phyloP scores from a whole-genome alignment of 2,797 vertebrate species.

The Nannoperca australis region DNA sequence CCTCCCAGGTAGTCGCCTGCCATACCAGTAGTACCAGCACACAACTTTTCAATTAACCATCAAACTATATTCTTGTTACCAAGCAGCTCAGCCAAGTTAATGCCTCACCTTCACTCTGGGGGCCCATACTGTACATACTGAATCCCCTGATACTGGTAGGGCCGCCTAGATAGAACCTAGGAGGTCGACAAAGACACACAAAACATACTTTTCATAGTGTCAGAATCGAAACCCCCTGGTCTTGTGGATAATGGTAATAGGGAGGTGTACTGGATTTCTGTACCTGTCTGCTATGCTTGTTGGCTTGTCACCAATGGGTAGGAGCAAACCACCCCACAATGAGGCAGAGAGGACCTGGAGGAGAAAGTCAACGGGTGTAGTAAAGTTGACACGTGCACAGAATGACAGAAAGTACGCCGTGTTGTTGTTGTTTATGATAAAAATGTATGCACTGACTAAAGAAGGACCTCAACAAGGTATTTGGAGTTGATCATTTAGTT shows the following conservation, averaged over 20 bases:
- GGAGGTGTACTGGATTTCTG: background rate
- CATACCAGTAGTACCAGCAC: slow-evolving; percentile 61
- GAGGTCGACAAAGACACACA: slow-evolving; percentile 26
- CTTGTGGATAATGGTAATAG: background rate
- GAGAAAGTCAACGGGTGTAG: background rate
- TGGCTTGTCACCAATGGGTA: slow-evolving; percentile 91
- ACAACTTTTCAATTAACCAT: slow-evolving; percentile 41
- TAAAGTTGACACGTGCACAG: background rate
- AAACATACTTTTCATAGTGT: background rate
- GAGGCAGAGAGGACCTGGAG: slow-evolving; percentile 92
- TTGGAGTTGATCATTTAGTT: background rate
- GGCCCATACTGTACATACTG: slow-evolving; percentile 99
- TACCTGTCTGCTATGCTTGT: slow-evolving; percentile 96
- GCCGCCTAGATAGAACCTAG: slow-evolving; percentile 96
- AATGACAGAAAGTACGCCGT: background rate
- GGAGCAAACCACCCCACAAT: slow-evolving; percentile 94
- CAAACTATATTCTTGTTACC: background rate
- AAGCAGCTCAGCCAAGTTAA: background rate
- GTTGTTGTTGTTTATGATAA: background rate
- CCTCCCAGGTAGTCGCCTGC: slow-evolving; percentile 97
- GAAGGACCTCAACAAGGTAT: background rate
- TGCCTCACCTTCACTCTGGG: slow-evolving; percentile 94
- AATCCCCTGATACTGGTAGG: slow-evolving; percentile 97
- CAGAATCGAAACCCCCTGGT: background rate
- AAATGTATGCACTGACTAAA: background rate